Evolutionary conservation across 2,888 invertebrate species (phyloP), one percentile per base, ranked within the genome.

Genomic region (Exephanes ischioxanthus): DNA sequence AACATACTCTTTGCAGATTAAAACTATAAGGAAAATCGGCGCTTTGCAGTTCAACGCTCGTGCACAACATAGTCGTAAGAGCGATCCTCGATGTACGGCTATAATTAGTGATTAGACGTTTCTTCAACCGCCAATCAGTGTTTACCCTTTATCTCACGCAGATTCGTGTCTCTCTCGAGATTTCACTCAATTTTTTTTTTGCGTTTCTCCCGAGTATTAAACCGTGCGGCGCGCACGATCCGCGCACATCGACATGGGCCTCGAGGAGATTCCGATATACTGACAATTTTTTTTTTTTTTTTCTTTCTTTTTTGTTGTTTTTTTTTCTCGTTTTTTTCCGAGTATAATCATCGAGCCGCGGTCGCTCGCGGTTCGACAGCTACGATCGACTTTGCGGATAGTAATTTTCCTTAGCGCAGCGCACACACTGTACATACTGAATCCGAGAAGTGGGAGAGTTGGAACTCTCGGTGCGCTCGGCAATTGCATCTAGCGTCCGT

Each of bases 241-340:
- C 79, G 75, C 7, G 81, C 78, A 75, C 48, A 48, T 79, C 37
- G 85, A 85, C 81, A 75, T 26, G 51, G 68, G 73, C 81, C 78
- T 55, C 78, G 66, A 76, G 72, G 68, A 86, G 85, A 86, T 83
- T 78, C 73, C 73, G 77, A 84, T 86, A 84, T 86, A 72, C 51
- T 70, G 80, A 75, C 80, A 77, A 83, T 82, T 85, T 86, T 82
- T 79, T 22, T 26, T 70, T 84, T 71, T 2, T 79, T 79, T 83
- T 66, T 77, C 76, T 9, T 19, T 78, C 0, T 0, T 30, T 3
- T 75, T 58, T 58, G 70, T 83, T 85, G 77, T 58, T 78, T 79
- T 85, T 85, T 84, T 79, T n/a, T 33, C 66, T 58, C 80, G 61
- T 72, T 80, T 75, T 0, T 51, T 76, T 53, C 14, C 79, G 82